Percentiles rank a stretch among this genome's conserved stretches.
Evolutionary conservation across 2,113 vertebrate species (phyloP).

Genomic region (human (Homo sapiens)): GRCh38 chr9:37830501-37831000

Average conservation of each 20-base stretch:
- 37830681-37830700: slow-evolving; percentile 61
- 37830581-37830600: slow-evolving; percentile 47
- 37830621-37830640: slow-evolving; percentile 60
- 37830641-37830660: slow-evolving; percentile 64
- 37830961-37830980: no score
- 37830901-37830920: slow-evolving; percentile 49
- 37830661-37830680: slow-evolving; percentile 56
- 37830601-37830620: slow-evolving; percentile 58
- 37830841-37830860: background rate
- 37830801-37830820: slow-evolving; percentile 1
- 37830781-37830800: slow-evolving; percentile 30
- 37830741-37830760: slow-evolving; percentile 36
- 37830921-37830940: background rate
- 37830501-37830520: slow-evolving; percentile 67
- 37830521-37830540: slow-evolving; percentile 74
- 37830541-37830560: slow-evolving; percentile 65
- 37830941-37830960: no score
- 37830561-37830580: slow-evolving; percentile 50
- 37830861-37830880: slow-evolving; percentile 21
- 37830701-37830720: slow-evolving; percentile 34
- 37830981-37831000: no score
- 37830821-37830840: background rate
- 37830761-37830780: slow-evolving; percentile 15
- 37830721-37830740: slow-evolving; percentile 14
- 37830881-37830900: slow-evolving; percentile 42